A percentile compares a stretch with the other conserved stretches of the same genome.
Conservation (phyloP, 2,888 invertebrate genomes). For the Parapristionchus giblindavisi region DNA sequence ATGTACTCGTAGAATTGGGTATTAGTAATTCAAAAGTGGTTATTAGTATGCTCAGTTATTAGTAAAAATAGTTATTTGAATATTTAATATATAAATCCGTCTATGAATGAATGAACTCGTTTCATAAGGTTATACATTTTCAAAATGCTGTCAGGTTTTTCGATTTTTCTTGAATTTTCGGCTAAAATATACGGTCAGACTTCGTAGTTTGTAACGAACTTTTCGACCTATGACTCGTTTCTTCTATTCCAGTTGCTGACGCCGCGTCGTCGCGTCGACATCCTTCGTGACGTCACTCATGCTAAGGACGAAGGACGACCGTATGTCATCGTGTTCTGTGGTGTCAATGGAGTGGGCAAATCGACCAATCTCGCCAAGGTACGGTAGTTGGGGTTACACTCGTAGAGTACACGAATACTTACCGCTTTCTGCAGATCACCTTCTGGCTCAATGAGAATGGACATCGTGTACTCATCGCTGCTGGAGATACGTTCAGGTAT, state of each 20-base stretch:
- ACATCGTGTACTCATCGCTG: constrained; percentile 92
- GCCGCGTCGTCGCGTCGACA: constrained; percentile 92
- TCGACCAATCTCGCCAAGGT: constrained; percentile 96
- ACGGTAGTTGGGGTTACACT: constrained; percentile 4
- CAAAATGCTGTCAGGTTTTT: too few species aligned
- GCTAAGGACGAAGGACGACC: constrained; percentile 85
- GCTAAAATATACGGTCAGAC: too few species aligned
- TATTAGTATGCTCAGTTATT: too few species aligned
- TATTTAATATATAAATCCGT: too few species aligned
- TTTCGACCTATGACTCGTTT: too few species aligned
- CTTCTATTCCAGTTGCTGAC: constrained; percentile 80
- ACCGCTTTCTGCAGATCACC: constrained; percentile 78
- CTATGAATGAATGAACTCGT: too few species aligned
- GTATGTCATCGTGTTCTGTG: constrained; percentile 95
- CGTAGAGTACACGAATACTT: not conserved
- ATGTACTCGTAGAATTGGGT: too few species aligned
- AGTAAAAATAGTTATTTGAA: too few species aligned
- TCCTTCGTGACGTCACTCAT: constrained; percentile 92
- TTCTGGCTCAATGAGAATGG: constrained; percentile 99
- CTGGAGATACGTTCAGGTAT: constrained; percentile 89
- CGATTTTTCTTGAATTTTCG: too few species aligned
- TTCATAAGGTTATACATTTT: too few species aligned
- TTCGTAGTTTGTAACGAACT: too few species aligned
- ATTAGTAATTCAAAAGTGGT: too few species aligned
- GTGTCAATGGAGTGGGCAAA: constrained; percentile 98